phyloP scores from a whole-genome alignment of 2,888 invertebrate species.

The Antheraea assamensis region DNA sequence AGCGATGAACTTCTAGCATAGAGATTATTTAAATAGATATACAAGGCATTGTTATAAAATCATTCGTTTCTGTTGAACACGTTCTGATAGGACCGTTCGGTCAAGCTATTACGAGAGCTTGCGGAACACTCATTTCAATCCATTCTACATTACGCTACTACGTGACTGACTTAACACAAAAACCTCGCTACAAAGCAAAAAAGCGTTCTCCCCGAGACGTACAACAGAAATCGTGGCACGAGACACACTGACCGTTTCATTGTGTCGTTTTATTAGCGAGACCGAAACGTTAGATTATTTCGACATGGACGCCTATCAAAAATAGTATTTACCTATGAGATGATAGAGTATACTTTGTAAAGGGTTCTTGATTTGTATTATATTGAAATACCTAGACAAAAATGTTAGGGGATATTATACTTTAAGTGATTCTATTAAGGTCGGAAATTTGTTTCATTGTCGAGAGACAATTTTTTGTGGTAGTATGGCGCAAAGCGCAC shows the following conservation, averaged over 20 bases:
- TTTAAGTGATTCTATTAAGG: constrained; percentile 26
- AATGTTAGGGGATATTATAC: constrained; percentile 12
- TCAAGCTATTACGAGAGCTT: constrained; percentile 4
- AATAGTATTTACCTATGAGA: constrained; percentile 48
- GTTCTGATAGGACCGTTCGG: constrained; percentile 9
- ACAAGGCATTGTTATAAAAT: neutral
- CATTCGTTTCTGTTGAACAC: neutral
- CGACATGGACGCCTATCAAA: constrained; percentile 35
- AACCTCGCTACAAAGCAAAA: constrained; percentile 45
- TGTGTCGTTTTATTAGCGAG: constrained; percentile 64
- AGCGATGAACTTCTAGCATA: neutral
- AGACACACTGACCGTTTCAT: constrained; percentile 73
- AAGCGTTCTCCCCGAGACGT: constrained; percentile 47
- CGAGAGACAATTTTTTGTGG: constrained; percentile 34
- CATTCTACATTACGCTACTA: constrained; percentile 42
- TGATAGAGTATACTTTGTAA: constrained; percentile 23
- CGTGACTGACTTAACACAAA: constrained; percentile 51
- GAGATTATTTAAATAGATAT: neutral
- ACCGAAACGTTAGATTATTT: constrained; percentile 59
- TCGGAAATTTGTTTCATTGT: constrained; percentile 25
- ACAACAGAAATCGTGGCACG: constrained; percentile 73
- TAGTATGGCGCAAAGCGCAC: constrained; percentile 66
- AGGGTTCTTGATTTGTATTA: neutral
- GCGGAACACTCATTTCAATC: constrained; percentile 32
- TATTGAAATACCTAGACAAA: neutral